Percentiles rank a stretch among this genome's conserved stretches.
Conservation (phyloP, 1,140 invertebrate species). For the Drosophila kurseongensis region DNA sequence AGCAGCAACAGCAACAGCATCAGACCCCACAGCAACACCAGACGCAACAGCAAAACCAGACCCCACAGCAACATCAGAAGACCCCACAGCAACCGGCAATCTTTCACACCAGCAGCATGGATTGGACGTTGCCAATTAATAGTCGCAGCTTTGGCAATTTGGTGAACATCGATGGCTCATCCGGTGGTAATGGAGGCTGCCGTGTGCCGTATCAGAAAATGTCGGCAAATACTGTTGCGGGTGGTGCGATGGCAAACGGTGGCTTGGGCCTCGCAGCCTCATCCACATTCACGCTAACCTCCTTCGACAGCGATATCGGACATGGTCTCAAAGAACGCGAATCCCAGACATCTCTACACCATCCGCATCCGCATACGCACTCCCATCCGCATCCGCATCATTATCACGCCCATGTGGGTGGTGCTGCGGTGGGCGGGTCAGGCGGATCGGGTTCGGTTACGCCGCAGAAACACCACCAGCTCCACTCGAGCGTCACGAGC, state of each 20-base stretch:
- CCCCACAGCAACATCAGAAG: constrained; percentile 2
- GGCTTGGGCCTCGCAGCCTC: constrained; percentile 37
- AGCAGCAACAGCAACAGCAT: constrained; percentile 31
- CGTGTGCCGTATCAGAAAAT: constrained; percentile 79
- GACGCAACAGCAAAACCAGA: constrained; percentile 4
- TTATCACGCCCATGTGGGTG: constrained; percentile 67
- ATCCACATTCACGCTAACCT: constrained; percentile 74
- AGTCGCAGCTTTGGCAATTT: constrained; percentile 81
- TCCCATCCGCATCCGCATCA: constrained; percentile 58
- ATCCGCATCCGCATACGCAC: constrained; percentile 50
- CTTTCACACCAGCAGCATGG: constrained; percentile 76
- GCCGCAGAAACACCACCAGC: constrained; percentile 77
- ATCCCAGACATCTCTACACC: constrained; percentile 56
- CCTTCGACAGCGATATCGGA: constrained; percentile 72
- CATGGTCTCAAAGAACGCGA: constrained; percentile 77
- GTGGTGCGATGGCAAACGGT: constrained; percentile 13
- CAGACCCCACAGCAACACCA: constrained; percentile 23
- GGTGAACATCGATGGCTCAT: constrained; percentile 70
- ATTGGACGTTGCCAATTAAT: constrained; percentile 70
- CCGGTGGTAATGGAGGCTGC: constrained; percentile 28
- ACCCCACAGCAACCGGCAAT: constrained; percentile 38
- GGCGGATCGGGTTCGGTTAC: constrained; percentile 47
- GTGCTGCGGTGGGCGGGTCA: constrained; percentile 15
- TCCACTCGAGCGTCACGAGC: constrained; percentile 76
- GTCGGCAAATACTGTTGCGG: constrained; percentile 13